Base-by-base conservation (phyloP, 2,888 invertebrate genomes). In the Pilophorus perplexus region DNA sequence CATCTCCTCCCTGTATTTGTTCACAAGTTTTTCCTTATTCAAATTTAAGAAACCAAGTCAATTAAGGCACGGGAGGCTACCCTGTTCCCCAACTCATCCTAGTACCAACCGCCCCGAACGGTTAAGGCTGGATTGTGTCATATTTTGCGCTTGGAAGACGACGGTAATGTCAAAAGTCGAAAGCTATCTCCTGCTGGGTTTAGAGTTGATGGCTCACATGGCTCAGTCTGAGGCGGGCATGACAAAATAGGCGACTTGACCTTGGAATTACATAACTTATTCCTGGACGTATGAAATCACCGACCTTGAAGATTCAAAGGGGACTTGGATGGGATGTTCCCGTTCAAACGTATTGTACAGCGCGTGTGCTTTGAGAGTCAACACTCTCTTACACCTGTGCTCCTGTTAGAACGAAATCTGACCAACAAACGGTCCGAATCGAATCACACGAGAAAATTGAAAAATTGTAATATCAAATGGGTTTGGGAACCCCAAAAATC, bases 201-300 rank as follows among this genome's bases (percentile, higher is more conserved):
- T 23, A 1, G 28, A n/a, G n/a, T n/a, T n/a, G 22, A 42, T 5
- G 14, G 25, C 55, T 10, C 14, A 16, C 52, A 16, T 22, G 62
- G n/a, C 46, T 44, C 18, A 27, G 52, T 25, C 25, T n/a, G 27
- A n/a, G 25, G 28, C 14, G 27, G n/a, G 23, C 42, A 23, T 59
- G 62, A 46, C 62, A 62, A 62, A 42, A 62, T 22, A 40, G 59
- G 33, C 62, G 62, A 46, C 62, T 62, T 37, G 62, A 62, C 62
- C 62, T 62, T 62, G 62, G 46, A 44, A 46, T 62, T 62, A 48
- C 62, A 46, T 62, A 44, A 62, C 62, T 62, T 62, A 46, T 62
- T 62, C 62, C 62, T 62, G 46, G 48, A 62, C 62, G 62, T 48
- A 62, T 62, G 62, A 62, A 62, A 62, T 62, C 46, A 62, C 46